Percentiles rank a stretch among this genome's conserved stretches.
phyloP scores from a whole-genome alignment of 1,140 invertebrate species.

The Oreohelix idahoensis region DNA sequence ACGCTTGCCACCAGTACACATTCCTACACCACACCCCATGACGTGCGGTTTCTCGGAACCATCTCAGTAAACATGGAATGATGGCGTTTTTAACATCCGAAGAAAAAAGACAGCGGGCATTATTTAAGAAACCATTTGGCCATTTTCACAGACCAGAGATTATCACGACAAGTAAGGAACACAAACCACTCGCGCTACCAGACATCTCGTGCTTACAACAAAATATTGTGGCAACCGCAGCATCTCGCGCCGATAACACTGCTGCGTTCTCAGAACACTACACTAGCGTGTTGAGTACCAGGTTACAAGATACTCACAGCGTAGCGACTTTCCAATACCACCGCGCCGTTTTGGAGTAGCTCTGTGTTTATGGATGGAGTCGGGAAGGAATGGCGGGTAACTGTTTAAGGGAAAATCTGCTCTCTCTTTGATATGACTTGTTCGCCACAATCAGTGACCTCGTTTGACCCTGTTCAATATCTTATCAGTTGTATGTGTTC shows the following conservation, averaged over 20 bases:
- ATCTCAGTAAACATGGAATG: background rate
- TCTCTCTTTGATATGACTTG: too few species aligned
- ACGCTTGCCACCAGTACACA: background rate
- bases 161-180: background rate
- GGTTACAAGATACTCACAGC: background rate
- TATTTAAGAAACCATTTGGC: background rate
- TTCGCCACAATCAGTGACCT: too few species aligned
- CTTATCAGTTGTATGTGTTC: too few species aligned
- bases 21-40: conserved; percentile 26
- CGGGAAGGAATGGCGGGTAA: too few species aligned
- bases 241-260: background rate
- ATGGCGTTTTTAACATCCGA: background rate
- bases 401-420: too few species aligned
- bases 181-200: background rate
- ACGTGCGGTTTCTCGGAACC: background rate
- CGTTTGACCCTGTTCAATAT: too few species aligned
- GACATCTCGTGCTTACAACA: background rate
- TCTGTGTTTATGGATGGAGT: too few species aligned
- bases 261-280: background rate
- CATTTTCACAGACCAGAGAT: background rate
- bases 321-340: background rate
- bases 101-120: background rate
- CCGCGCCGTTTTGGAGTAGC: background rate
- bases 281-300: background rate
- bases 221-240: too few species aligned